phyloP scores from a whole-genome alignment of 2,888 invertebrate species.

The Cantharis lateralis region DNA sequence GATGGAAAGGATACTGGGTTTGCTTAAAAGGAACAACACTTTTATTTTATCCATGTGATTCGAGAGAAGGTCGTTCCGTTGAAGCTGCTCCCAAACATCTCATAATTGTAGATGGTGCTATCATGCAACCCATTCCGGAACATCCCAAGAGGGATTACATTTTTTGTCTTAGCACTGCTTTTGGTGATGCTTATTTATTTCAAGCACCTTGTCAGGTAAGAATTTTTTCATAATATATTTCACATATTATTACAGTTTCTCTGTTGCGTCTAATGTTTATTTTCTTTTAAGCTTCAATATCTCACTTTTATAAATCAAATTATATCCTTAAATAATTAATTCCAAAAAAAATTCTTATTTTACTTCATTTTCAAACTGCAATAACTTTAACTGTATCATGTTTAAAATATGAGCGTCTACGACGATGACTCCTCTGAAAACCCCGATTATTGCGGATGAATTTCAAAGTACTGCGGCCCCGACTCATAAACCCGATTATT shows the following conservation, averaged over 20 bases:
- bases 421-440: not conserved
- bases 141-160: slow-evolving; percentile 97
- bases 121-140: slow-evolving; percentile 99
- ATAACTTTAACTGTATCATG: too few relatives aligned
- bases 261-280: not conserved
- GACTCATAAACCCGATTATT: not conserved
- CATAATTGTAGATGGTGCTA: slow-evolving; percentile 94
- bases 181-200: slow-evolving; percentile 96
- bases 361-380: too few relatives aligned
- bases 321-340: too few relatives aligned
- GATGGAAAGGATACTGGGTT: slow-evolving; percentile 99
- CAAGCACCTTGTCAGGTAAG: slow-evolving; percentile 85
- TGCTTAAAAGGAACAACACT: slow-evolving; percentile 96
- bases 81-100: slow-evolving; percentile 94
- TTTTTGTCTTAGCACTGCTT: slow-evolving; percentile 96
- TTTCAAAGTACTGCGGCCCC: not conserved
- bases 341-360: too few relatives aligned
- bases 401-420: too few relatives aligned
- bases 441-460: not conserved
- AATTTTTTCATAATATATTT: not conserved
- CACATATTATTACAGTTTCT: not conserved
- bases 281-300: not conserved
- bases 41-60: slow-evolving; percentile 94
- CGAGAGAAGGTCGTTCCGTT: slow-evolving; percentile 85
- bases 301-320: too few relatives aligned